Percentiles rank a stretch among this genome's conserved stretches.
Evolutionary conservation across 2,797 vertebrate species (phyloP).

Genomic region (Periophthalmus magnuspinnatus): DNA sequence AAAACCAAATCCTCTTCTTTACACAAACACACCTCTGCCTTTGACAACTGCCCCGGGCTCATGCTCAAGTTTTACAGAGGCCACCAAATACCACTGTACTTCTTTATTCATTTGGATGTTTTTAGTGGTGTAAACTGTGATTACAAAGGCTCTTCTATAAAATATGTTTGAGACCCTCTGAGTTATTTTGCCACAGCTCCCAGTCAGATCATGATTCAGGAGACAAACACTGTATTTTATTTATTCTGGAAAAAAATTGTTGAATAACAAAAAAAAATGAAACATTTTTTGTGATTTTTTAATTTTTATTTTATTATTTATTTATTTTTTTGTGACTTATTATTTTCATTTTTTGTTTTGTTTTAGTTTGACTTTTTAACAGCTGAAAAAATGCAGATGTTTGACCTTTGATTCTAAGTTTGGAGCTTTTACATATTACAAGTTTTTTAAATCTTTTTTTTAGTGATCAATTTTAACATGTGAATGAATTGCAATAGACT

Average conservation of each 20-base stretch:
- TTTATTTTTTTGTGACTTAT: too few species aligned
- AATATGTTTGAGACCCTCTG: neutral
- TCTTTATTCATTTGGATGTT: too few species aligned
- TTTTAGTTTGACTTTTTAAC: too few species aligned
- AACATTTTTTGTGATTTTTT: too few species aligned
- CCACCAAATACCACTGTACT: neutral
- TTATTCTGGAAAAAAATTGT: too few species aligned
- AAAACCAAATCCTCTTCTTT: slow-evolving; percentile 44
- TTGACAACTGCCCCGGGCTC: slow-evolving; percentile 21
- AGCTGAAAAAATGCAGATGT: neutral
- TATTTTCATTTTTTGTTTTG: too few species aligned
- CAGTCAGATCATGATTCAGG: too few species aligned
- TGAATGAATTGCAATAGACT: neutral
- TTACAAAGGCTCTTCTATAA: neutral
- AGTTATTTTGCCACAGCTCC: neutral
- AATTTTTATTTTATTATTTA: too few species aligned
- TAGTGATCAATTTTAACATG: neutral
- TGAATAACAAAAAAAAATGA: too few species aligned
- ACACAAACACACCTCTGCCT: slow-evolving; percentile 25
- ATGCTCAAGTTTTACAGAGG: slow-evolving; percentile 1
- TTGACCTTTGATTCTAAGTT: neutral
- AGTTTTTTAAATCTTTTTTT: neutral
- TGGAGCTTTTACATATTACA: neutral
- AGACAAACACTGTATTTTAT: too few species aligned
- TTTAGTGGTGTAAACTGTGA: neutral